Base-by-base conservation (phyloP, 2,888 invertebrate species). In the Lasioglossum zephyrum region DNA sequence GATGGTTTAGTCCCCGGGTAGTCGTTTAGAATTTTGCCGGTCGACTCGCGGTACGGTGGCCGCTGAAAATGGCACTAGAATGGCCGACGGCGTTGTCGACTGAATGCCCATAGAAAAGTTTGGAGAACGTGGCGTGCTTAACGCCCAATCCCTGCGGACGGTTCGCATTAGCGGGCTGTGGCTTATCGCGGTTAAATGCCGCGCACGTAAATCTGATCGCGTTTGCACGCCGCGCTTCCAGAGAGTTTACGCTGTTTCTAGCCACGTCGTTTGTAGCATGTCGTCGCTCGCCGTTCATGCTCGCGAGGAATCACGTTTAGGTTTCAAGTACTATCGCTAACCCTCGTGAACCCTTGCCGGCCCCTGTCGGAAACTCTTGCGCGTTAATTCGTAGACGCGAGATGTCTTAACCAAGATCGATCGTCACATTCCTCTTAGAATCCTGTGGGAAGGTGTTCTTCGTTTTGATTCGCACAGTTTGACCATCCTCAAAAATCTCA, bases 141-240 rank as follows among this genome's bases (percentile, higher is more conserved):
- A 84, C 79, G 73, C 60, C 79, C 76, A 69, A 80, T 80, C 73
- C 73, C 47, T 81, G 85, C 78, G 76, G 82, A 81, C 77, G 53
- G 70, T 72, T 85, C 73, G 77, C 80, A 82, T 89, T 85, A 85
- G 81, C 53, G 79, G 79, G 74, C 73, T 82, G 84, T 85, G 84
- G 89, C 88, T 89, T 88, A 89, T 89, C 89, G 74, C 81, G 77
- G 84, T 77, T 63, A 81, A 85, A 89, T 79, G 79, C 81, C 75
- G 69, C 36, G 80, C 73, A 73, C 79, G 73, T 89, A 89, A 89
- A 89, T 89, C 85, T 82, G 89, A 89, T 89, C 86, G 82, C 87
- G 84, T 89, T 89, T 89, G 75, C 89, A 82, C 77, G 84, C 78
- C 79, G 81, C 85, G 77, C 78, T 66, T 81, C 18, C 22, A 41